A percentile compares a stretch with the other conserved stretches of the same genome.
Conservation (phyloP, 2,888 invertebrate species). For the Stegana nigrithorax region DNA sequence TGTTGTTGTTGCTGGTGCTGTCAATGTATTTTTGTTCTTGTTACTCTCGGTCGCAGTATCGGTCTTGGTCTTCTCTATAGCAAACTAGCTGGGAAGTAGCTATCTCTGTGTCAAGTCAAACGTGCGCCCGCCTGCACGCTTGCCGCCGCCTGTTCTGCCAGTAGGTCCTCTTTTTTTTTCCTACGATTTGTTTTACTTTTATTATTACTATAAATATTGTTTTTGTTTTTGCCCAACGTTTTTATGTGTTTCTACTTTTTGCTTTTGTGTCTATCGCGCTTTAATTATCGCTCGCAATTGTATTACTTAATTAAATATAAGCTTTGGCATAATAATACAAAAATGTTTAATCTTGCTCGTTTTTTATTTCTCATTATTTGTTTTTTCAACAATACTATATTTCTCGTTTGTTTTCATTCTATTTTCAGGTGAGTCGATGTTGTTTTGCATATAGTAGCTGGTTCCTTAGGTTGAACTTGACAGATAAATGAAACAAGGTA, state of each 20-base stretch:
- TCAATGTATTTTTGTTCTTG: not conserved
- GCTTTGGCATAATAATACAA: constrained; percentile 6
- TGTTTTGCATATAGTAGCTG: too few relatives aligned
- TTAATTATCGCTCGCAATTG: constrained; percentile 18
- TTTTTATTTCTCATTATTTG: not conserved
- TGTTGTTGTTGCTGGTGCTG: constrained; percentile 28
- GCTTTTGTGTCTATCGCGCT: not conserved
- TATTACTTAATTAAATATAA: constrained; percentile 18
- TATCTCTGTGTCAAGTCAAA: not conserved
- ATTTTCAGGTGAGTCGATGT: constrained; percentile 9
- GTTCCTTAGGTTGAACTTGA: too few relatives aligned
- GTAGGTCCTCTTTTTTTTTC: too few relatives aligned
- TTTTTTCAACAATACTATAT: not conserved
- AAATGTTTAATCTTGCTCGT: not conserved
- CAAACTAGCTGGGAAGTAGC: too few relatives aligned
- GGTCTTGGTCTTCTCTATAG: too few relatives aligned
- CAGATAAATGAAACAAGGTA: too few relatives aligned
- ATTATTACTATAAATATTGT: too few relatives aligned
- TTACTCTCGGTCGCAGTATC: too few relatives aligned
- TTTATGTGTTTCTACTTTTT: not conserved
- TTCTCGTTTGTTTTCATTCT: not conserved
- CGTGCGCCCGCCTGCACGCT: not conserved
- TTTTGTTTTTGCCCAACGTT: not conserved
- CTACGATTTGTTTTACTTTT: too few relatives aligned
- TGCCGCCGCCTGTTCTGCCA: not conserved